Evolutionary conservation across 2,113 vertebrate genomes (phyloP), one percentile per base, ranked within the genome.

Genomic region (Rana temporaria): DNA sequence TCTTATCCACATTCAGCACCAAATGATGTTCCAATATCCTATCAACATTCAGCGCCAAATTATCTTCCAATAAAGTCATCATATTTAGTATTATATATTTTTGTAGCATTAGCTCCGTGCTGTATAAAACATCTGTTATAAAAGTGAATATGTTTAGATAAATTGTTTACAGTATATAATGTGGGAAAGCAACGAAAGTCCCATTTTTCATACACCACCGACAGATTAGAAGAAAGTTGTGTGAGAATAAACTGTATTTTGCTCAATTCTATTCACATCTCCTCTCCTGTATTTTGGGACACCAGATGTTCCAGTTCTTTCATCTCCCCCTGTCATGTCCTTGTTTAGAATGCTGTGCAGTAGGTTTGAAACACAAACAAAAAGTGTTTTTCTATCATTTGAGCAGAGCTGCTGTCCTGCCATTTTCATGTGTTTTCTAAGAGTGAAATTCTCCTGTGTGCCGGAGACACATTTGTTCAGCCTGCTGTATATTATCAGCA

Each of bases 401-500:
- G 3, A 68, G 53, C n/a, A 68, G 30, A 68, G 60, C 60, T 64
- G 67, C 56, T 42, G 78, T 60, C 53, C 78, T 80, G 78, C 66
- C 70, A 48, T 70, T 70, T 70, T 62, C 66, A 68, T 69, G 55
- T 69, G 78, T 70, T 80, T 80, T 80, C 65, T 80, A 80, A 70
- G 66, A 70, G 66, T 24, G 66, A 69, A 69, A 80, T 80, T 80
- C 78, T 80, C 78, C 56, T 70, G 78, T 80, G 78, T 79, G 78
- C n/a, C 6, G 18, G 57, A 81, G 79, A 73, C 79, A 73, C 69
- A 73, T 81, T 81, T n/a, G 79, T 81, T 81, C 79, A 65, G 79
- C 79, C 60, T 56, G 68, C 48, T 81, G 42, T 73, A 81, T 81
- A 81, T 81, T 73, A 81, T 81, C 79, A 72, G 79, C 32, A 18